Conservation (phyloP, 2,113 vertebrate species). For the Chionis minor region DNA sequence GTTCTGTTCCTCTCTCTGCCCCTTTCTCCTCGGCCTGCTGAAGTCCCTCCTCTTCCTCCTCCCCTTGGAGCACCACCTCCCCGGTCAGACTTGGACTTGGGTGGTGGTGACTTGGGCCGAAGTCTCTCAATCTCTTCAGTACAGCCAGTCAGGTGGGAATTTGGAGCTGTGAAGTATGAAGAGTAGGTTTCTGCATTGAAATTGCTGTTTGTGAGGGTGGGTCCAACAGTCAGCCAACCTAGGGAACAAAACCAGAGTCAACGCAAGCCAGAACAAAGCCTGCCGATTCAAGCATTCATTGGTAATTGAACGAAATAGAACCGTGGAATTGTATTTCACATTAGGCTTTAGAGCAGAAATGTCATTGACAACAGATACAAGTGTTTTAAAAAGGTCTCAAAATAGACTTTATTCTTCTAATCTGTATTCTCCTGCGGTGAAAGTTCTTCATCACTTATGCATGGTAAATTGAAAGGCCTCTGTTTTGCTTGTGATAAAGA, state of each 20-base stretch:
- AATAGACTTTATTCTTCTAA: no score
- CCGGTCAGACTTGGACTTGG: constrained; percentile 89
- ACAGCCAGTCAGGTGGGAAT: constrained; percentile 89
- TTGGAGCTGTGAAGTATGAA: constrained; percentile 84
- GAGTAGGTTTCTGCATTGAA: constrained; percentile 91
- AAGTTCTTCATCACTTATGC: no score
- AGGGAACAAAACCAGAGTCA: not conserved
- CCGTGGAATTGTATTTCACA: no score
- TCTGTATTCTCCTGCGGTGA: no score
- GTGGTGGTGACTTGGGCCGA: constrained; percentile 92
- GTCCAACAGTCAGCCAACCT: constrained; percentile 98
- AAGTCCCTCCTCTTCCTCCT: constrained; percentile 86
- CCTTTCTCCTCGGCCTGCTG: constrained; percentile 86
- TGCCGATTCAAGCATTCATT: no score
- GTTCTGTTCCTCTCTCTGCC: constrained; percentile 93
- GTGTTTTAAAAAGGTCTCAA: no score
- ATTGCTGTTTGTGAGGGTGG: constrained; percentile 97
- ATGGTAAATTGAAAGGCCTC: no score
- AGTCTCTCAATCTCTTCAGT: constrained; percentile 97
- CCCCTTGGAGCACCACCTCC: constrained; percentile 90
- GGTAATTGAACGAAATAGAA: no score
- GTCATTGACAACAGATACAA: no score
- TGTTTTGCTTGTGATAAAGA: no score
- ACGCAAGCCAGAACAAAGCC: not conserved
- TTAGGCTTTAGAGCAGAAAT: no score